phyloP scores from a whole-genome alignment of 2,888 invertebrate species.

The Strigamia transsilvanica region DNA sequence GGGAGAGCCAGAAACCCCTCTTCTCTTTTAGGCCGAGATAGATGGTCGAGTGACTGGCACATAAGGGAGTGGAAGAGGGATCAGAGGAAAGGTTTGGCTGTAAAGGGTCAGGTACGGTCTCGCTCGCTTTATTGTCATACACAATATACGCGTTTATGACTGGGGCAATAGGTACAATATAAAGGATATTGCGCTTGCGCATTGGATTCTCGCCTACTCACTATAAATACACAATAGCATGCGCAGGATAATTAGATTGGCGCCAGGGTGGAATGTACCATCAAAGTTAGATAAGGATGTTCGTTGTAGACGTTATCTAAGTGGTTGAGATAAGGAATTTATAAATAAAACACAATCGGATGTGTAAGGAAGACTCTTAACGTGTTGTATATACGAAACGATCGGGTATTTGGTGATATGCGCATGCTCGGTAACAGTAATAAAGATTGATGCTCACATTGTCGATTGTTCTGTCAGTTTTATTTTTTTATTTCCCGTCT shows the following conservation, averaged over 20 bases:
- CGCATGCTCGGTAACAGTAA: background rate
- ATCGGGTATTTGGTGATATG: slow-evolving; percentile 4
- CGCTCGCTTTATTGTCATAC: background rate
- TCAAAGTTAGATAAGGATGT: slow-evolving; percentile 39
- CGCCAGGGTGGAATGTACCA: slow-evolving; percentile 40
- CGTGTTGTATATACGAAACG: background rate
- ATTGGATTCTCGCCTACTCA: slow-evolving; percentile 23
- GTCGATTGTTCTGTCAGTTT: background rate
- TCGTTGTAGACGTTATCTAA: slow-evolving; percentile 29
- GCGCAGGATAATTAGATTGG: slow-evolving; percentile 44
- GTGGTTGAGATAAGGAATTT: slow-evolving; percentile 41
- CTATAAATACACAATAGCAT: slow-evolving; percentile 41
- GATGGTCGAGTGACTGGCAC: slow-evolving; percentile 32
- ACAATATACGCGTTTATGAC: background rate
- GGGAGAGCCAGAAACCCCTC: slow-evolving; percentile 12
- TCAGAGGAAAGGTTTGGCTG: slow-evolving; percentile 34
- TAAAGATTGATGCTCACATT: slow-evolving; percentile 19
- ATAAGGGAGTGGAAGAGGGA: slow-evolving; percentile 37
- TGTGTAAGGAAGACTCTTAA: background rate
- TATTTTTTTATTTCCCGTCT: background rate
- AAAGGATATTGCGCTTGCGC: slow-evolving; percentile 5
- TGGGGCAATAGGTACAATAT: background rate
- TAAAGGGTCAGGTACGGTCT: slow-evolving; percentile 21
- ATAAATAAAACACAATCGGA: slow-evolving; percentile 46
- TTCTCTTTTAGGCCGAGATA: slow-evolving; percentile 24